Base-by-base conservation (phyloP, 2,888 invertebrate species). In the Mythimna vitellina region DNA sequence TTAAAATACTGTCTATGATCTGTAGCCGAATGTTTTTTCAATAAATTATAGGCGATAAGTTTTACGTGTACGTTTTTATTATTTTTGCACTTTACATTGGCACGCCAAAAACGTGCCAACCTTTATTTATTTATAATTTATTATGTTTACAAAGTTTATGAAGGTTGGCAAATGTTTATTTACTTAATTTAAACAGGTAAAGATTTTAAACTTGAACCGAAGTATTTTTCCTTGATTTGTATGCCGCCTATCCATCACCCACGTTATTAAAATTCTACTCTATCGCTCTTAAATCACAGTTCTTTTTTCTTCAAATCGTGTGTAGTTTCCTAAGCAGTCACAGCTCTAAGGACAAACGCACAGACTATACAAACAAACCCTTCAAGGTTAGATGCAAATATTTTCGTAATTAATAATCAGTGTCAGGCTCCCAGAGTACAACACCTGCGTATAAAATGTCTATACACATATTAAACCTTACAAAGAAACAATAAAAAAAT, bases 141-240 rank as follows among this genome's bases (percentile, higher is more conserved):
- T 63, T 69, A 61, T 65, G 70, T 72, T 51, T 68, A 58, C 68
- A 67, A 70, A 63, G 66, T 67, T 62, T 63, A 49, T 69, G 66
- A 82, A 74, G 77, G 82, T 72, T 75, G 22, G 64, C 54, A 68
- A 68, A 77, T 62, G 17, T 7, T 20, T 74, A 61, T 73, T 71
- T 70, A 81, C 60, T 76, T 46, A 78, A 68, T 60, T 70, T 63
- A 76, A 73, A 71, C 58, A 80, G 51, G 71, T 82, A 79, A 82
- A 81, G 62, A 67, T 73, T 71, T 75, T 56, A 80, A 77, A 76
- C 61, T 68, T 69, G 25, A 69, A 57, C 56, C 65, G 65, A 56
- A 65, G 49, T 67, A 65, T 77, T 82, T 82, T 84, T 76, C 70
- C 82, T 80, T 46, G 67, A 82, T 62, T 63, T 38, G 22, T 75